phyloP scores from a whole-genome alignment of 2,113 vertebrate species.

The Vicugna pacos region DNA sequence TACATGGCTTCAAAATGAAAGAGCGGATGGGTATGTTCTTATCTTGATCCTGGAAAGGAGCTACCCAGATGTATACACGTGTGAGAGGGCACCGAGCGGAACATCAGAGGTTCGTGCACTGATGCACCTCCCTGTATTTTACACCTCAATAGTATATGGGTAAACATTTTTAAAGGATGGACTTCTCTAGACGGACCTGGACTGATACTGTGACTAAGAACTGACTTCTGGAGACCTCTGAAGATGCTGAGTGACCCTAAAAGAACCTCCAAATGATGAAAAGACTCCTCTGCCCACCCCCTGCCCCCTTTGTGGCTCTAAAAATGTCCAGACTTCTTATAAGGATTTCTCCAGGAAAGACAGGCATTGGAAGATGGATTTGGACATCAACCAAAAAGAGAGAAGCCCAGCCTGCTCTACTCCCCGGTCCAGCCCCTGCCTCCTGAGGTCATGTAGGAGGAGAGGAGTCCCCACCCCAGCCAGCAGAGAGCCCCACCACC shows the following conservation, averaged over 20 bases:
- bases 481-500: background rate
- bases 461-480: background rate
- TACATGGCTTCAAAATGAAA: background rate
- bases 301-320: background rate
- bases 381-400: background rate
- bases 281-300: background rate
- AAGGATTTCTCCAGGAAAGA: background rate
- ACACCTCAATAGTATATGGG: fast-evolving
- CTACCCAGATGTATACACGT: fast-evolving
- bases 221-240: background rate
- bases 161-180: background rate
- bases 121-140: background rate
- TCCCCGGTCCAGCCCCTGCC: background rate
- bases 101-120: fast-evolving
- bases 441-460: background rate
- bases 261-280: background rate
- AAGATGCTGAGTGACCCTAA: background rate
- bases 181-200: background rate
- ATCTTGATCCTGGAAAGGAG: background rate
- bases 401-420: background rate
- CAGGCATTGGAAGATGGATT: background rate
- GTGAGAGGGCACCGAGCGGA: background rate
- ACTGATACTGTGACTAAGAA: background rate
- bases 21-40: background rate
- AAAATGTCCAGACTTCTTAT: background rate